Percentiles rank a stretch among this genome's conserved stretches.
These are phyloP conservation scores for Keiferia lycopersicella DNA, from an alignment of 2,888 invertebrate genomes.

Conservation along the genomic window DNA sequence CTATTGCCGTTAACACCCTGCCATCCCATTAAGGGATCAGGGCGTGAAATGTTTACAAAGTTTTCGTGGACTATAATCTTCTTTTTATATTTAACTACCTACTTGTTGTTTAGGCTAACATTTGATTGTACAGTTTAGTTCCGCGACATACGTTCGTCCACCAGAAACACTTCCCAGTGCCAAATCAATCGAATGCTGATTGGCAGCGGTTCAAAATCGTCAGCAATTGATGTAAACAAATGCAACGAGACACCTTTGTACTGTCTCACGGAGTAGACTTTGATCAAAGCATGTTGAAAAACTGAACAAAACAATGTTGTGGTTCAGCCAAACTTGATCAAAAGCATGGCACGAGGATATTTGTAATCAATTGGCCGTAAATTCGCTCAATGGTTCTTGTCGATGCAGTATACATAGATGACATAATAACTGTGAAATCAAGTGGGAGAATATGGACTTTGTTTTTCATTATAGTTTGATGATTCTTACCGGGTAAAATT, in stretches of 20 bases:
- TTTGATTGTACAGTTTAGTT: neutral
- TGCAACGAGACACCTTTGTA: neutral
- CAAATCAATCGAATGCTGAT: conserved; percentile 8
- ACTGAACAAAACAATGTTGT: neutral
- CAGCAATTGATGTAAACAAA: conserved; percentile 21
- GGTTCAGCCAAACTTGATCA: too few relatives aligned
- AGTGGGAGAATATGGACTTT: neutral
- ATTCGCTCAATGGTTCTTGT: neutral
- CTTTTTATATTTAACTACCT: neutral
- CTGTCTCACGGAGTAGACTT: neutral
- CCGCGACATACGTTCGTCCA: neutral
- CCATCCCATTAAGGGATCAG: too few relatives aligned
- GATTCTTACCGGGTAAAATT: conserved; percentile 76
- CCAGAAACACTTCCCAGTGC: conserved; percentile 10
- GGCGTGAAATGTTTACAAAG: too few relatives aligned
- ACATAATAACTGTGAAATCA: neutral
- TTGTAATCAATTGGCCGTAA: too few relatives aligned
- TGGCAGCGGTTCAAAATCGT: conserved; percentile 17
- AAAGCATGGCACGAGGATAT: too few relatives aligned
- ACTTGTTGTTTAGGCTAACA: conserved; percentile 3
- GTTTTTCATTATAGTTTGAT: neutral
- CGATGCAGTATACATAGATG: neutral
- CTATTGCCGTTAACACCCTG: too few relatives aligned
- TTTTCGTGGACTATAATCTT: too few relatives aligned
- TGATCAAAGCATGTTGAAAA: neutral